Evolutionary conservation across 2,888 invertebrate genomes (phyloP).

Genomic region (Fabriciana adippe): DNA sequence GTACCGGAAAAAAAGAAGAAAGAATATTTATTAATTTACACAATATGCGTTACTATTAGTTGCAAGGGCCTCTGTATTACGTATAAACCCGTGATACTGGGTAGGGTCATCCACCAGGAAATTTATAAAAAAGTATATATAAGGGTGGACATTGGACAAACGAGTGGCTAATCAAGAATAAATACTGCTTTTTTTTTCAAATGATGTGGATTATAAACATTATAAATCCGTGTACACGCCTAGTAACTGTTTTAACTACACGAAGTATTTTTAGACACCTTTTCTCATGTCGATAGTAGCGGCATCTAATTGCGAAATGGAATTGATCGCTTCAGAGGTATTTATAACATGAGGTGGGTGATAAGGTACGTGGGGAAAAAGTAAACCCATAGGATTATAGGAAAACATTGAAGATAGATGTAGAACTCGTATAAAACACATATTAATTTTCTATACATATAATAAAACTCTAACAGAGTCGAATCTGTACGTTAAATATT

Average conservation of each 20-base stretch:
- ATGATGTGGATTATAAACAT: conserved; percentile 12
- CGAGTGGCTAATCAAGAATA: not conserved
- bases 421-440: too few species aligned
- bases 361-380: not conserved
- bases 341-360: conserved; percentile 17
- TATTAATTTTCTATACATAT: too few species aligned
- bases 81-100: too few species aligned
- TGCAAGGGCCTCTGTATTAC: too few species aligned
- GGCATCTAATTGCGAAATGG: conserved; percentile 26
- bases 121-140: too few species aligned
- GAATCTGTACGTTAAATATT: too few species aligned
- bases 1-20: too few species aligned
- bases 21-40: too few species aligned
- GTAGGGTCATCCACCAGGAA: too few species aligned
- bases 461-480: too few species aligned
- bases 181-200: not conserved
- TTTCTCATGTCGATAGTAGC: conserved; percentile 27
- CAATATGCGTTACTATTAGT: too few species aligned
- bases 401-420: not conserved
- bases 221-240: conserved; percentile 22
- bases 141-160: too few species aligned
- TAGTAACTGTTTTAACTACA: conserved; percentile 21
- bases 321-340: conserved; percentile 24
- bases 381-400: not conserved
- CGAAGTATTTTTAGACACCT: conserved; percentile 25